phyloP scores from a whole-genome alignment of 2,797 vertebrate genomes.

The Limnodromus scolopaceus region DNA sequence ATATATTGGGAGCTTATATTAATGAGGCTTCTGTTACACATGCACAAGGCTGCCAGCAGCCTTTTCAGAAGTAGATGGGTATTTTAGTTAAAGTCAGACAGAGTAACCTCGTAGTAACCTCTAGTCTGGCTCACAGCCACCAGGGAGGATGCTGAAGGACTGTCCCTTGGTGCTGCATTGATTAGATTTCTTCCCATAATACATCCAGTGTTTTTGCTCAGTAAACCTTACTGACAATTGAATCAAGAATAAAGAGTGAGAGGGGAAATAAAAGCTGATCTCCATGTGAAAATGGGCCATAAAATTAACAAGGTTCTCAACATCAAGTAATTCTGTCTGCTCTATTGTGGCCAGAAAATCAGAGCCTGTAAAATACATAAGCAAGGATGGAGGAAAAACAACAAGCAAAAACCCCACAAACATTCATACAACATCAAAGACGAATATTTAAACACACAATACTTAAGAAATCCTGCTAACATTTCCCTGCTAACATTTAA shows the following conservation, averaged over 20 bases:
- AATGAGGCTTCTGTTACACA: constrained; percentile 73
- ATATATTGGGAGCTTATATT: constrained; percentile 60
- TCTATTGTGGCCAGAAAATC: constrained; percentile 17
- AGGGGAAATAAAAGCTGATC: constrained; percentile 61
- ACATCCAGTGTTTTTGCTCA: constrained; percentile 78
- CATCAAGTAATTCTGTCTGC: constrained; percentile 51
- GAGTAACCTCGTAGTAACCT: constrained; percentile 81
- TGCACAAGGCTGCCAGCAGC: constrained; percentile 5
- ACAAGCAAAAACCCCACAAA: neutral
- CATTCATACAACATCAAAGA: neutral
- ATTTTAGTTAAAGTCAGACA: constrained; percentile 80
- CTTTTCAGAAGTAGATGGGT: constrained; percentile 46
- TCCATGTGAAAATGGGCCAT: constrained; percentile 61
- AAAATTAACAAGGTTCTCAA: constrained; percentile 62
- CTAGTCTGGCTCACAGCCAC: constrained; percentile 74
- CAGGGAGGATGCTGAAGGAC: constrained; percentile 31
- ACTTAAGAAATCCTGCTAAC: neutral
- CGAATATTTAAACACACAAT: neutral
- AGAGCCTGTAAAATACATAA: neutral
- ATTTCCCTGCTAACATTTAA: neutral
- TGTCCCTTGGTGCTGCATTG: constrained; percentile 55
- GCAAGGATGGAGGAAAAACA: neutral
- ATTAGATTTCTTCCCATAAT: constrained; percentile 81
- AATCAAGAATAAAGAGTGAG: constrained; percentile 54
- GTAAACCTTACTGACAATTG: constrained; percentile 69